These are phyloP conservation scores for Carollia perspicillata DNA, from an alignment of 2,113 vertebrate species.

Conservation along the genomic window DNA sequence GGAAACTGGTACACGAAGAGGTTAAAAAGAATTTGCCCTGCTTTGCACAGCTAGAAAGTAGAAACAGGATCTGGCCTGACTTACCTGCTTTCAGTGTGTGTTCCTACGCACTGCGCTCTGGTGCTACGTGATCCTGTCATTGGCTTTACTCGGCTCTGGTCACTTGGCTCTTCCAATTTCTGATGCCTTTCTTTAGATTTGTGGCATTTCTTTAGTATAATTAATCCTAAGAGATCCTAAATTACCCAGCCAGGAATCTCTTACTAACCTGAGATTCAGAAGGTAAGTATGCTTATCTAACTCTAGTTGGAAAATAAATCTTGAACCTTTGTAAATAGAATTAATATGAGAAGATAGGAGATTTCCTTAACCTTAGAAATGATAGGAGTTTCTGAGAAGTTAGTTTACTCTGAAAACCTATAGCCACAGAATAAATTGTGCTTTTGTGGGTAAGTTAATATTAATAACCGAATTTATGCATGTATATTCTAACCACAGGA, in stretches of 20 bases:
- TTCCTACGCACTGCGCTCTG: background rate
- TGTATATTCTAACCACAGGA: background rate
- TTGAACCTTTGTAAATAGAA: slow-evolving; percentile 8
- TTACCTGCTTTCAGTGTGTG: background rate
- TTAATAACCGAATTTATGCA: background rate
- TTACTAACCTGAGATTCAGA: background rate
- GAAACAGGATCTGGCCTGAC: background rate
- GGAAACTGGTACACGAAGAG: background rate
- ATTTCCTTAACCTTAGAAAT: background rate
- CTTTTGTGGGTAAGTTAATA: slow-evolving; percentile 21
- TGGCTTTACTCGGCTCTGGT: background rate
- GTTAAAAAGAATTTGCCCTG: background rate
- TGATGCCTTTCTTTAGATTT: background rate
- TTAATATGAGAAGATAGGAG: slow-evolving; percentile 2
- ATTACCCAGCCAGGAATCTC: background rate
- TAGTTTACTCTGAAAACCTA: slow-evolving; percentile 22
- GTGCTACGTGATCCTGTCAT: background rate
- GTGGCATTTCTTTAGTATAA: slow-evolving; percentile 26
- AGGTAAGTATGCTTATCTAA: background rate
- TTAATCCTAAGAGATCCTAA: background rate
- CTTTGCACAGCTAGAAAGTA: background rate
- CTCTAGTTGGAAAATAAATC: background rate
- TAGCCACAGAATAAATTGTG: background rate
- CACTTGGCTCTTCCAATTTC: background rate
- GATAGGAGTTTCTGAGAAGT: background rate